phyloP scores from a whole-genome alignment of 2,113 vertebrate species.

The Aphelocoma coerulescens region DNA sequence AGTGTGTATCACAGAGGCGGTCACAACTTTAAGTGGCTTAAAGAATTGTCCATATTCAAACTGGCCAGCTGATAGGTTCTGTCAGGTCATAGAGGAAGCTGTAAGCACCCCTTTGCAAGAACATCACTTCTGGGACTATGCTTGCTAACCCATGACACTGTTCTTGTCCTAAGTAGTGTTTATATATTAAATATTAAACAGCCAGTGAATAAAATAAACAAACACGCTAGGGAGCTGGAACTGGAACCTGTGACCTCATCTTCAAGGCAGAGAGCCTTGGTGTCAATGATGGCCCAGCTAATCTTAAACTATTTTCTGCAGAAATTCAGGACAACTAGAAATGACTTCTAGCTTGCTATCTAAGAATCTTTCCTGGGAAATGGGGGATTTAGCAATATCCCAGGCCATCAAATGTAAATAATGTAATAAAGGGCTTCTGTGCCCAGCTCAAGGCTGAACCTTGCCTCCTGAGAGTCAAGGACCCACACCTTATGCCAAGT shows the following conservation, averaged over 20 bases:
- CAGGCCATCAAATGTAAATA: neutral
- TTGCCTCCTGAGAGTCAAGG: neutral
- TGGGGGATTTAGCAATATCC: neutral
- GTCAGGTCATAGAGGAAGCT: too few relatives aligned
- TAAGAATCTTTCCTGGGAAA: neutral
- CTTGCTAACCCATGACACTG: too few relatives aligned
- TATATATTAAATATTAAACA: slow-evolving; percentile 1
- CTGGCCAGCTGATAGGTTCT: too few relatives aligned
- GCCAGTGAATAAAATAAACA: neutral
- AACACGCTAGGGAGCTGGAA: neutral
- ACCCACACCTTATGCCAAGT: rapidly evolving
- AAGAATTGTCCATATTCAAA: too few relatives aligned
- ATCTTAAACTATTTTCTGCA: neutral
- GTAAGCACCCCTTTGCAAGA: too few relatives aligned
- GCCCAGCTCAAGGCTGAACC: neutral
- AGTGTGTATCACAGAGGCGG: too few relatives aligned
- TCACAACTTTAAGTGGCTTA: too few relatives aligned
- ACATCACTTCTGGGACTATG: too few relatives aligned
- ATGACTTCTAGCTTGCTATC: neutral
- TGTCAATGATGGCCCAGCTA: neutral
- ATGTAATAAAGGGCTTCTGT: neutral
- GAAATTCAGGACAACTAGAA: neutral
- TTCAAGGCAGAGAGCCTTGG: neutral
- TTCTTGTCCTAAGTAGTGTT: neutral
- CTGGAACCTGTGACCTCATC: neutral